A percentile compares a stretch with the other conserved stretches of the same genome.
Evolutionary conservation across 2,797 vertebrate genomes (phyloP).

Genomic region (Alfaro cultratus): DNA sequence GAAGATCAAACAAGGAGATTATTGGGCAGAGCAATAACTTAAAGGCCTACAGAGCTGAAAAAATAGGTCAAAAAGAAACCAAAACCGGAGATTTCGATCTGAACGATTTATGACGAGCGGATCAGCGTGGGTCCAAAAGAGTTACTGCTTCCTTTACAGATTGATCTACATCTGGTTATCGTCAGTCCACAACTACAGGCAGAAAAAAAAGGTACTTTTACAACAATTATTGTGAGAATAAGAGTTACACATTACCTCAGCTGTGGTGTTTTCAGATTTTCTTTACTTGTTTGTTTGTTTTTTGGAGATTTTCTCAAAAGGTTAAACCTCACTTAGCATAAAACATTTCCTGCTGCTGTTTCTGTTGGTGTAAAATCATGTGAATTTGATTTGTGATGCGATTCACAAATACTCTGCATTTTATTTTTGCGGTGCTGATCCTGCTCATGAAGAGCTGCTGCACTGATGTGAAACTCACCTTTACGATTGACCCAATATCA

Average conservation of each 20-base stretch:
- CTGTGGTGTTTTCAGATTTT: background rate
- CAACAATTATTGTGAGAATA: background rate
- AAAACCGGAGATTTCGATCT: conserved; percentile 18
- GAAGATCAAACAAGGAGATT: background rate
- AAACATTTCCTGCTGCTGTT: background rate
- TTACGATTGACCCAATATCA: background rate
- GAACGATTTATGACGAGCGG: conserved; percentile 9
- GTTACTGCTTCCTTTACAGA: background rate
- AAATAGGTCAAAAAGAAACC: conserved; percentile 3
- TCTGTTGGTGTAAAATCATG: background rate
- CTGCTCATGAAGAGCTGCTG: background rate
- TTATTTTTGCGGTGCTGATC: background rate
- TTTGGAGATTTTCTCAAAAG: background rate
- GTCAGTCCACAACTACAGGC: background rate
- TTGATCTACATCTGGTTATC: conserved; percentile 1
- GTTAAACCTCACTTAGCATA: background rate
- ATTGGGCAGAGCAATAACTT: conserved; percentile 20
- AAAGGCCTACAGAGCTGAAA: background rate
- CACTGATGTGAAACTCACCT: conserved; percentile 15
- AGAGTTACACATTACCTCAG: background rate
- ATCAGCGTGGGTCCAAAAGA: background rate
- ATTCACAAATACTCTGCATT: background rate
- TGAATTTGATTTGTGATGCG: background rate
- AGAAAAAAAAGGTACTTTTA: background rate
- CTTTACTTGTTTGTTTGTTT: background rate